A percentile compares a stretch with the other conserved stretches of the same genome.
These are phyloP conservation scores for Folsomia candida DNA, from an alignment of 2,888 invertebrate genomes.

Conservation along the genomic window DNA sequence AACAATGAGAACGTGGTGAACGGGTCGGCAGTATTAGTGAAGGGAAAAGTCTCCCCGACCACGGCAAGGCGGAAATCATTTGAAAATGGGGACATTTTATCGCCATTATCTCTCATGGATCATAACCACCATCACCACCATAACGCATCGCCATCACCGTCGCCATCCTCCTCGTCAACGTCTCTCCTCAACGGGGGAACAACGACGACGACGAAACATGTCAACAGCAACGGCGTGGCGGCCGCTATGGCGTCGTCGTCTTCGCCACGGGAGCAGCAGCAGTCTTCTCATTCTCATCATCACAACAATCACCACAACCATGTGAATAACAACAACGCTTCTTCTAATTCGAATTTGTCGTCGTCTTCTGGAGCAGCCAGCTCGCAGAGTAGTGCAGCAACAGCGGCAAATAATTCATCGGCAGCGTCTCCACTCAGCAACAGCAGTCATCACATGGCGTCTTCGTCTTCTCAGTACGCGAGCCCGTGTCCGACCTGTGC, in stretches of 20 bases:
- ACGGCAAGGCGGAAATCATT: conserved; percentile 46
- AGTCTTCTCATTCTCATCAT: conserved; percentile 30
- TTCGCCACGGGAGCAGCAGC: conserved; percentile 27
- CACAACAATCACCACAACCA: conserved; percentile 42
- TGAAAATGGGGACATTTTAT: conserved; percentile 43
- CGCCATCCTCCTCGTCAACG: background rate
- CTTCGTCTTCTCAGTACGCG: conserved; percentile 37
- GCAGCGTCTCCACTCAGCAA: conserved; percentile 32
- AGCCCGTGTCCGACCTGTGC: conserved; percentile 44
- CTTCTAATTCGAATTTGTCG: too few relatives aligned
- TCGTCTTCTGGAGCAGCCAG: conserved; percentile 7
- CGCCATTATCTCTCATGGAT: conserved; percentile 17
- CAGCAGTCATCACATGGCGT: conserved; percentile 32
- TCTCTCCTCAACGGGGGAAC: background rate
- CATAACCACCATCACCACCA: too few relatives aligned
- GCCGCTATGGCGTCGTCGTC: background rate
- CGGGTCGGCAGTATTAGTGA: conserved; percentile 49
- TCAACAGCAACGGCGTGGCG: too few relatives aligned
- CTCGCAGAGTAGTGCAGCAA: too few relatives aligned
- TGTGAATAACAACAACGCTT: too few relatives aligned
- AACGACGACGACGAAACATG: too few relatives aligned
- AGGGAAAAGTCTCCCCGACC: conserved; percentile 46
- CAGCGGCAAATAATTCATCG: too few relatives aligned
- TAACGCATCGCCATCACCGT: conserved; percentile 25
- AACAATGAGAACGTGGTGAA: conserved; percentile 49